Base-by-base conservation (phyloP, 23 tunicate genomes). In the Ciona savignyi region DNA sequence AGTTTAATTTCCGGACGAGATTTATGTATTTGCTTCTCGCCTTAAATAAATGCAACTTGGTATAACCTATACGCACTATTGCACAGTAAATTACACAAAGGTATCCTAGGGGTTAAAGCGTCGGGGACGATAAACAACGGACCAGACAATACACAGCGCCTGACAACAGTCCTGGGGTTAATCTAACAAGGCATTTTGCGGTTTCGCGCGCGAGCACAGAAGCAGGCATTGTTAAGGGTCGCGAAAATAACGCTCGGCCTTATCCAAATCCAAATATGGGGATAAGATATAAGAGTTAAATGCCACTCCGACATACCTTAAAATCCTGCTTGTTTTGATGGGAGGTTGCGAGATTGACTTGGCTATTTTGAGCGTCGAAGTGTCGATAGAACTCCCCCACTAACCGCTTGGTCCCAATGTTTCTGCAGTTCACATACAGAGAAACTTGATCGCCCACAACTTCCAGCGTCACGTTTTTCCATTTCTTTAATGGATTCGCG, bases 391-490 rank as follows among this genome's bases (percentile, higher is more conserved):
- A 84, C 29, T 34, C 29, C 1, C 66, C 24, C 23, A 63, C 67
- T 23, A 84, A 34, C 4, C 32, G 29, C 4, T 26, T 26, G 25
- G 67, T 60, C 30, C 78, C 82, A 34, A 77, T 49, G 30, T 62
- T 33, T 22, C 27, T 27, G 68, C 89, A 84, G 68, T 84, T 73
- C 2, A 84, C 78, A 67, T 60, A 84, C 2, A 84, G 73, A 24
- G 51, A 70, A 0, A 62, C 82, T 4, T n/a, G 33, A 56, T 51
- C 33, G 1, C 60, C 82, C 60, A 1, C 32, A 4, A 84, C 72
- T 32, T 64, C 82, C 74, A 84, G 67, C 48, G 74, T 71, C 33
- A 84, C 25, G 31, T 60, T 49, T 24, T 34, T 25, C 89, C 89
- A 84, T 34, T 11, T 27, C 25, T n/a, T 23, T 22, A 64, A 25